Conservation (phyloP, 2,113 vertebrate species). For the Ammodytes marinus region DNA sequence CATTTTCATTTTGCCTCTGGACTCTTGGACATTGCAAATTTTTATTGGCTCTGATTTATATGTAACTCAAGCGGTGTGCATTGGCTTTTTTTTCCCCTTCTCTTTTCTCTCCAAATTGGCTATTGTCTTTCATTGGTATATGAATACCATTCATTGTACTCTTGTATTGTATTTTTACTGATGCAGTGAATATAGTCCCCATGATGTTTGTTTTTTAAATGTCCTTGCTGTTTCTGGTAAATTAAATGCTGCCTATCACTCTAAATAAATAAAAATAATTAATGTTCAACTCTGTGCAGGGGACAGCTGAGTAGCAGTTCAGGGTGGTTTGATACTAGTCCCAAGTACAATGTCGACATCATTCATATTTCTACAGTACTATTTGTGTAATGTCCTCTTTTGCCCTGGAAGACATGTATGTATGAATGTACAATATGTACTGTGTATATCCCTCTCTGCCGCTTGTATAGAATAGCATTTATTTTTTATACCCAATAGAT, state of each 20-base stretch:
- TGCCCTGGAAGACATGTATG: conserved; percentile 38
- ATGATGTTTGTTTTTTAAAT: conserved; percentile 28
- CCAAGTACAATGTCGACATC: conserved; percentile 12
- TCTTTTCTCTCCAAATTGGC: background rate
- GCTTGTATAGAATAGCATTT: conserved; percentile 81
- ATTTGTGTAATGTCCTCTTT: conserved; percentile 32
- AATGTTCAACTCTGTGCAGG: background rate
- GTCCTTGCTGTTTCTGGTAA: conserved; percentile 13
- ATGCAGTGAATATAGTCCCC: conserved; percentile 44
- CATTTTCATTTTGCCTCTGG: conserved; percentile 7
- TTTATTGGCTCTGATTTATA: conserved; percentile 33
- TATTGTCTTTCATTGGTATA: conserved; percentile 45
- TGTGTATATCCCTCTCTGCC: conserved; percentile 53
- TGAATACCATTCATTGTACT: conserved; percentile 47
- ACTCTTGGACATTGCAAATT: conserved; percentile 26
- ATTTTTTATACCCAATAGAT: conserved; percentile 77
- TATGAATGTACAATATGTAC: conserved; percentile 54
- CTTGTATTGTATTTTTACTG: conserved; percentile 57
- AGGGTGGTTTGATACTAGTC: background rate
- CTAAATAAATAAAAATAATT: background rate
- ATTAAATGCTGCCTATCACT: conserved; percentile 6
- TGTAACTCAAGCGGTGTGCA: background rate
- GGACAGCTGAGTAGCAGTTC: conserved; percentile 11
- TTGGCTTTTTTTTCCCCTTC: background rate
- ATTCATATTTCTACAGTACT: conserved; percentile 15